Conservation (phyloP, 2,113 vertebrate species). For the Callospermophilus lateralis region DNA sequence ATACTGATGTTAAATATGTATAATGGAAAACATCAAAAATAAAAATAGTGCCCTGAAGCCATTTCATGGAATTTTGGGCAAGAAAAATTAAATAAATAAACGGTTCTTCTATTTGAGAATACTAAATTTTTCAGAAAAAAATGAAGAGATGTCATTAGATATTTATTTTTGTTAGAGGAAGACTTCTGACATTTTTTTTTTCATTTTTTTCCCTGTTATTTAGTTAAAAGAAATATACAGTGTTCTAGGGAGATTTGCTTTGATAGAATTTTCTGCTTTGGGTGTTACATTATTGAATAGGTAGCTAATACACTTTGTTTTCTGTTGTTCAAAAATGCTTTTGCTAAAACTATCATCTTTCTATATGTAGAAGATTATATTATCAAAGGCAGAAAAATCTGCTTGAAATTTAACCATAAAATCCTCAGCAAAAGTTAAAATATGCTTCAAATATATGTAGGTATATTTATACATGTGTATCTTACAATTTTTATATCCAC, state of each 20-base stretch:
- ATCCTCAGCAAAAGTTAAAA: not conserved
- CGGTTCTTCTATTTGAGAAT: not conserved
- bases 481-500: not conserved
- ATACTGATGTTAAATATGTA: not conserved
- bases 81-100: not conserved
- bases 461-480: not conserved
- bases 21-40: not conserved
- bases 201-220: not conserved
- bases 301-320: not conserved
- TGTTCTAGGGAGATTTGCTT: not conserved
- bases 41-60: not conserved
- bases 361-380: not conserved
- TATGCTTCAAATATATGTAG: not conserved
- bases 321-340: not conserved
- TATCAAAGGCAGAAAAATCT: not conserved
- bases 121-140: not conserved
- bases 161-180: not conserved
- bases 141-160: not conserved
- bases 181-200: not conserved
- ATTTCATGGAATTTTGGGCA: not conserved
- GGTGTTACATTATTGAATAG: not conserved
- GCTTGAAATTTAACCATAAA: not conserved
- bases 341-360: not conserved
- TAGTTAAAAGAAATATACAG: not conserved
- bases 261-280: not conserved